Conservation (phyloP, 1,140 invertebrate genomes). For the Hycleus cichorii region DNA sequence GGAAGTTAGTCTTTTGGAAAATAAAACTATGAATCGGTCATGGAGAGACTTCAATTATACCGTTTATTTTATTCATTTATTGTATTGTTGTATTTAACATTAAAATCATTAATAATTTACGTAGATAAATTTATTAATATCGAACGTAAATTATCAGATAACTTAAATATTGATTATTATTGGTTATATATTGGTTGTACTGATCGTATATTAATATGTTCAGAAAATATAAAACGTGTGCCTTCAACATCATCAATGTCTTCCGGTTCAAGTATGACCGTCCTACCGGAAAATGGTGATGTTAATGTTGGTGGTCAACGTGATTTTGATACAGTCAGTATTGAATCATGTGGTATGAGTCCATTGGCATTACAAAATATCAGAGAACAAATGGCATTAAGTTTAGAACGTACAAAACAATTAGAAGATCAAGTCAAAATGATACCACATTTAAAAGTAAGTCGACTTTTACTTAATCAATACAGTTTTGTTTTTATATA, state of each 20-base stretch:
- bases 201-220: slow-evolving; percentile 16
- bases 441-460: slow-evolving; percentile 73
- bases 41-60: slow-evolving; percentile 1
- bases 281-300: slow-evolving; percentile 26
- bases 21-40: neutral
- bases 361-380: slow-evolving; percentile 47
- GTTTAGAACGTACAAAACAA: slow-evolving; percentile 67
- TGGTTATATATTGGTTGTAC: slow-evolving; percentile 4
- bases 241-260: slow-evolving; percentile 32
- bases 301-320: slow-evolving; percentile 6
- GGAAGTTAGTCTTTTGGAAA: too few species aligned
- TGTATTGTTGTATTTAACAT: slow-evolving; percentile 12
- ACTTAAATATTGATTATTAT: slow-evolving; percentile 1
- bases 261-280: slow-evolving; percentile 28
- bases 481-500: neutral
- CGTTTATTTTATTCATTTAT: slow-evolving; percentile 11
- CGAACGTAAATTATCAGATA: slow-evolving; percentile 8
- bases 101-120: slow-evolving; percentile 17
- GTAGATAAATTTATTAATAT: slow-evolving; percentile 25
- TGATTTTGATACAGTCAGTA: slow-evolving; percentile 34
- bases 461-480: slow-evolving; percentile 26
- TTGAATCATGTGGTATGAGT: slow-evolving; percentile 33
- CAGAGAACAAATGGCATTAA: slow-evolving; percentile 68
- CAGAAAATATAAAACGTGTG: slow-evolving; percentile 22
- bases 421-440: slow-evolving; percentile 78